Percentiles rank a stretch among this genome's conserved stretches.
Evolutionary conservation across 2,888 invertebrate species (phyloP).

Genomic region (Plutella xylostella): DNA sequence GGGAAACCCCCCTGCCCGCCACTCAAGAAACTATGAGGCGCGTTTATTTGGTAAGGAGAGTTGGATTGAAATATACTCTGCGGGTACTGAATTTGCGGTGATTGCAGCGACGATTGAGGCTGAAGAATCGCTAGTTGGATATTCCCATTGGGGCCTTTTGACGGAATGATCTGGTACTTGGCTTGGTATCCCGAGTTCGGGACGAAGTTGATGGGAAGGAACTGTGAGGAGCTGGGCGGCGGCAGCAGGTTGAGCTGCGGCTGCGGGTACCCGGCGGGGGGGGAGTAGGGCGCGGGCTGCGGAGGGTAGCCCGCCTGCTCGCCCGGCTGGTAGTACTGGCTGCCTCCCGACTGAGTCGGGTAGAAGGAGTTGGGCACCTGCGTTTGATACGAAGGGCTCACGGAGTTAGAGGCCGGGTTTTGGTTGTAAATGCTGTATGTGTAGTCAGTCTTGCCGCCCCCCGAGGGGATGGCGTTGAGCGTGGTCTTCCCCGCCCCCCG

Average conservation of each 20-base stretch:
- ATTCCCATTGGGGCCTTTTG: constrained; percentile 41
- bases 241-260: constrained; percentile 36
- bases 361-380: constrained; percentile 51
- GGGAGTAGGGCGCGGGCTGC: constrained; percentile 26
- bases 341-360: constrained; percentile 38
- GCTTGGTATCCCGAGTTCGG: constrained; percentile 54
- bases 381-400: constrained; percentile 34
- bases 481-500: constrained; percentile 48
- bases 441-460: constrained; percentile 58
- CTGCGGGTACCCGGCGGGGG: no score
- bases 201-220: constrained; percentile 48
- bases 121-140: constrained; percentile 48
- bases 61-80: constrained; percentile 30
- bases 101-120: constrained; percentile 34
- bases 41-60: background rate
- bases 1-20: constrained; percentile 38
- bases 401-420: constrained; percentile 31
- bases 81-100: constrained; percentile 34
- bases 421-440: constrained; percentile 52
- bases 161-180: constrained; percentile 51
- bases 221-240: constrained; percentile 38
- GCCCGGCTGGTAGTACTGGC: constrained; percentile 39
- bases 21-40: background rate
- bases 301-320: no score
- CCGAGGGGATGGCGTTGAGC: constrained; percentile 50